Conservation (phyloP, 2,888 invertebrate genomes). For the Hypercompe scribonia region DNA sequence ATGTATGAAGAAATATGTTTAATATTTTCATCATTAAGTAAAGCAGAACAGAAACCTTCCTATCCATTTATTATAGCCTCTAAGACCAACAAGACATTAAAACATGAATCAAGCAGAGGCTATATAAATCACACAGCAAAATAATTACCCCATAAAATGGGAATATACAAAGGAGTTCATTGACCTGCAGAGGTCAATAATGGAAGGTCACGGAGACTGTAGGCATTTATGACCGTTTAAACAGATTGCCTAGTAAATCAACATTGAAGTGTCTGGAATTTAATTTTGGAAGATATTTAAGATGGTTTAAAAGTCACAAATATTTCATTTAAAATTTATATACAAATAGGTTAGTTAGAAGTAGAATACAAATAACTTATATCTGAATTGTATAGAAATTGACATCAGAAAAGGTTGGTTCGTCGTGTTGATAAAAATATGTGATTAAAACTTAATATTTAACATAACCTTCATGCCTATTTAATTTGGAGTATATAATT, state of each 20-base stretch:
- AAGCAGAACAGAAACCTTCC: background rate
- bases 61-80: constrained; percentile 43
- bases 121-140: constrained; percentile 66
- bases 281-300: constrained; percentile 19
- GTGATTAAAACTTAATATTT: too few species aligned
- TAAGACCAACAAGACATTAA: constrained; percentile 46
- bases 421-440: too few species aligned
- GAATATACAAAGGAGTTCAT: constrained; percentile 48
- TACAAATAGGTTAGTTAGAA: background rate
- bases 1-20: too few species aligned
- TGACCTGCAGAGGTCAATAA: constrained; percentile 43
- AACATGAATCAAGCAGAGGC: constrained; percentile 53
- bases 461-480: too few species aligned
- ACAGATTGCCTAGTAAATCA: constrained; percentile 39
- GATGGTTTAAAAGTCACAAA: constrained; percentile 13
- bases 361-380: too few species aligned
- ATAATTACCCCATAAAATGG: constrained; percentile 65
- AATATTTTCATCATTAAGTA: background rate
- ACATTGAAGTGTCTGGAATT: constrained; percentile 33
- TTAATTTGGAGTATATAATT: too few species aligned
- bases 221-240: constrained; percentile 33
- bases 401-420: too few species aligned
- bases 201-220: constrained; percentile 27
- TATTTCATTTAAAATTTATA: constrained; percentile 4
- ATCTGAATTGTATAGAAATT: too few species aligned